phyloP scores from a whole-genome alignment of 2,797 vertebrate species.

The Threskiornis aethiopicus region DNA sequence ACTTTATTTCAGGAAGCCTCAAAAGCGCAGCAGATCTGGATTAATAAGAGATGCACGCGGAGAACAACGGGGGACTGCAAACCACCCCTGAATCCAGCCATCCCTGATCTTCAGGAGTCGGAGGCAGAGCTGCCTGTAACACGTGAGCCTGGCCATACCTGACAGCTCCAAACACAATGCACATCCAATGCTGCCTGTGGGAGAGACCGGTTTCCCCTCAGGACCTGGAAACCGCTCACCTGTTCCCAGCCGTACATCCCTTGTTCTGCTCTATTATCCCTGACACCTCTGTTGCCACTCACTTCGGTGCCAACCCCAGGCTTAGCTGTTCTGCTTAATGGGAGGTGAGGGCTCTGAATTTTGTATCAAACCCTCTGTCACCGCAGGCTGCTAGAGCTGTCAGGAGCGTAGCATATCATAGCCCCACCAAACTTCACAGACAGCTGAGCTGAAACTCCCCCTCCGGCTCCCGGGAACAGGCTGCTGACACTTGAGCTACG shows the following conservation, averaged over 20 bases:
- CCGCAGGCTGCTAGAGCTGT: slow-evolving; percentile 46
- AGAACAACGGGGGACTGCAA: background rate
- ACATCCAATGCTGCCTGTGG: background rate
- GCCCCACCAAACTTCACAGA: slow-evolving; percentile 23
- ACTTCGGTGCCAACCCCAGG: background rate
- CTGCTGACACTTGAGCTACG: background rate
- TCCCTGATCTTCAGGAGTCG: background rate
- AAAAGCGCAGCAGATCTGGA: background rate
- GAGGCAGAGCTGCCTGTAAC: background rate
- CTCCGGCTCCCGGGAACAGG: background rate
- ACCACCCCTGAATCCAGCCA: background rate
- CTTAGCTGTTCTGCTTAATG: slow-evolving; percentile 39
- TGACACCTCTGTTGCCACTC: slow-evolving; percentile 38
- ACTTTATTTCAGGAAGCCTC: background rate
- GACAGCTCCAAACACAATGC: background rate
- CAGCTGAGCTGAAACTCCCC: slow-evolving; percentile 41
- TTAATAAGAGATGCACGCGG: background rate
- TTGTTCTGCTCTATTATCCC: slow-evolving; percentile 36
- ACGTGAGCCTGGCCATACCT: background rate
- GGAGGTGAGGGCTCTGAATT: slow-evolving; percentile 54
- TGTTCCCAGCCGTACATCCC: background rate
- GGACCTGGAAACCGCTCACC: slow-evolving; percentile 23
- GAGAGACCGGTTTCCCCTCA: background rate
- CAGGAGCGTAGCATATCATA: slow-evolving; percentile 19
- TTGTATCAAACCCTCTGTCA: slow-evolving; percentile 56